phyloP scores from a whole-genome alignment of 2,888 invertebrate species.

The Parnassius smintheus region DNA sequence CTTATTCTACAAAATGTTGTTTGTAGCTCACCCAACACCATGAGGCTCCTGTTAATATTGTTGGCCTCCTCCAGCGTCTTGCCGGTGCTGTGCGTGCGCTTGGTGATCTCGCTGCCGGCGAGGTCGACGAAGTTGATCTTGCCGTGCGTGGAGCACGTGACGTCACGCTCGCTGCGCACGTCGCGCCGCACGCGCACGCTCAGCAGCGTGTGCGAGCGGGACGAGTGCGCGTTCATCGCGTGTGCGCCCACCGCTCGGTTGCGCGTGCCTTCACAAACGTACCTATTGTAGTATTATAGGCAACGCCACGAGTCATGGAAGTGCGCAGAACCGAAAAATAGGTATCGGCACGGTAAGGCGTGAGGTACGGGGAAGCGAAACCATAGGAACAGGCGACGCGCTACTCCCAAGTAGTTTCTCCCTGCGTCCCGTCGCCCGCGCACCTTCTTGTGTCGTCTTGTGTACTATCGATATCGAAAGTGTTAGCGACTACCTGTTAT shows the following conservation, averaged over 20 bases:
- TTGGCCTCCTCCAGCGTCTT: conserved; percentile 96
- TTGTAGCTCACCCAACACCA: conserved; percentile 89
- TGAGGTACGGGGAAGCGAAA: no score
- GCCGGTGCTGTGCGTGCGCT: conserved; percentile 92
- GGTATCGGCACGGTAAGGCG: no score
- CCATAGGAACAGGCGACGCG: no score
- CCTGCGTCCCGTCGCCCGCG: no score
- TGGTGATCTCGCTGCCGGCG: conserved; percentile 98
- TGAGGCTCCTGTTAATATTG: conserved; percentile 96
- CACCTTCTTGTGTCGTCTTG: no score
- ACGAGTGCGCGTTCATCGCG: conserved; percentile 96
- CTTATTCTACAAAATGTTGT: neutral
- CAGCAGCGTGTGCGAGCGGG: conserved; percentile 95
- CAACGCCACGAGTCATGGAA: no score
- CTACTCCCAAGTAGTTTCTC: no score
- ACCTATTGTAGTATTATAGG: neutral
- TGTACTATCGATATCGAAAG: no score
- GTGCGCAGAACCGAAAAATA: no score
- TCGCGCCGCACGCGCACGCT: conserved; percentile 93
- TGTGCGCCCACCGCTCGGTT: conserved; percentile 95
- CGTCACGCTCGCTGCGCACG: conserved; percentile 89
- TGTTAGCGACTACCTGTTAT: no score
- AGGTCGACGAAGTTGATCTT: conserved; percentile 98
- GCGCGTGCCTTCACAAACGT: conserved; percentile 87
- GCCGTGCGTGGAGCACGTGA: conserved; percentile 94